Base-by-base conservation (phyloP, 2,113 vertebrate species). In the Collichthys lucidus region DNA sequence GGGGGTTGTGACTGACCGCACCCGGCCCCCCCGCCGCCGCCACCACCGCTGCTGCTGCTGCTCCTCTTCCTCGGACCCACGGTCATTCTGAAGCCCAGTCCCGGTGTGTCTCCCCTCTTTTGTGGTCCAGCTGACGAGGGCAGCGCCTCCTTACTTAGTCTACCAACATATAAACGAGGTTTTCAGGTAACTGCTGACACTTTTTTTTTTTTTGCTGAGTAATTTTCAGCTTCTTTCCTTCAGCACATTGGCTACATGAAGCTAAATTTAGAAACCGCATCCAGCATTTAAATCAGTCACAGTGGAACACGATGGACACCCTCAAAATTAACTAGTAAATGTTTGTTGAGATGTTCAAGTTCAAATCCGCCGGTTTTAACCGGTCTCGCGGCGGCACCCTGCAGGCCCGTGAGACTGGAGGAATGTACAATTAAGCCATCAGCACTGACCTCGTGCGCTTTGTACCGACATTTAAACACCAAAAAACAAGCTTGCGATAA, bases 21-120 rank as follows among this genome's bases (percentile, higher is more conserved):
- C 3, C 46, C 47, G 35, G 24, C 12, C 59, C 1, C 46, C 35
- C 55, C 3, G 24, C 12, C 59, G 2, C 46, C 26, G 26, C 26
- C 1, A 4, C 59, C 5, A 73, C 26, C 3, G 26, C 26, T 26
- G 26, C 84, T 24, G 91, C 84, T 26, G 91, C 49, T 19, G 31
- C 76, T 86, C 59, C 91, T 74, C 49, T 79, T 85, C 49, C 91
- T 91, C 1, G 89, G 70, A 35, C 89, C 90, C 22, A 79, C 86
- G 1, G 85, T 82, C 94, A 94, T 95, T 78, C 61, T 85, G 60
- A 60, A 1, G 35, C 12, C 17, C 42, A 26, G 46, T 11, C 9
- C 50, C 29, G 15, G 12, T 9, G 44, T 49, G n/a, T 1, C 31
- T 44, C 40, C 44, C 65, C 50, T 66, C 44, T 3, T 44, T 14